A percentile compares a stretch with the other conserved stretches of the same genome.
phyloP scores from a whole-genome alignment of 2,888 invertebrate genomes.

The Drosophila anomalata region DNA sequence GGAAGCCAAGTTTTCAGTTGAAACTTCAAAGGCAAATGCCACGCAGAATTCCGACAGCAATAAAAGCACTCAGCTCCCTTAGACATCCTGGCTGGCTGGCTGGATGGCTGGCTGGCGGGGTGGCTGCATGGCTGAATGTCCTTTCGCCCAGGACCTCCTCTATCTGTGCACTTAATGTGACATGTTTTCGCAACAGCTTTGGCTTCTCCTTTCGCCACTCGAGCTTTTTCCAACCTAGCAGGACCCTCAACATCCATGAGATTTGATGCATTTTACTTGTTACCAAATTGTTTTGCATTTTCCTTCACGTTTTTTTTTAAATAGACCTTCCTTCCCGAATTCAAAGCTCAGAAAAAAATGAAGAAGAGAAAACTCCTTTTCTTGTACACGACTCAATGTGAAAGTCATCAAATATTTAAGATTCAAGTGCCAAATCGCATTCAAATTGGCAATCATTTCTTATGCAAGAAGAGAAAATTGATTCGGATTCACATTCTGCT shows the following conservation, averaged over 20 bases:
- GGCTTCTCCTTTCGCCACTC: conserved; percentile 44
- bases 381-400: conserved; percentile 30
- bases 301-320: conserved; percentile 15
- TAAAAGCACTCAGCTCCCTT: conserved; percentile 74
- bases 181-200: conserved; percentile 77
- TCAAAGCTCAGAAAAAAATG: conserved; percentile 1
- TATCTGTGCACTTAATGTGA: conserved; percentile 73
- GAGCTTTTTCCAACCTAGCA: conserved; percentile 6
- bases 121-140: conserved; percentile 10
- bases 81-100: conserved; percentile 62
- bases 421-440: conserved; percentile 36
- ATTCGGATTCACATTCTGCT: conserved; percentile 25
- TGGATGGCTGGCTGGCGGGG: conserved; percentile 17
- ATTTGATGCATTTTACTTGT: conserved; percentile 72
- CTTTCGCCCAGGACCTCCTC: conserved; percentile 26
- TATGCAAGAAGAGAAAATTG: conserved; percentile 32
- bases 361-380: neutral
- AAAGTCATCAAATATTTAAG: conserved; percentile 50
- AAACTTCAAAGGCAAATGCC: conserved; percentile 69
- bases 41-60: conserved; percentile 70
- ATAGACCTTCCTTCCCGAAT: conserved; percentile 29
- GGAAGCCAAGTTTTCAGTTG: conserved; percentile 36
- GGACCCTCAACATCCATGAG: conserved; percentile 32
- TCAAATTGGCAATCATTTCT: conserved; percentile 17
- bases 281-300: conserved; percentile 63